Percentiles rank a stretch among this genome's conserved stretches.
Conservation (phyloP, 2,888 invertebrate genomes). For the Bombylius discolor region DNA sequence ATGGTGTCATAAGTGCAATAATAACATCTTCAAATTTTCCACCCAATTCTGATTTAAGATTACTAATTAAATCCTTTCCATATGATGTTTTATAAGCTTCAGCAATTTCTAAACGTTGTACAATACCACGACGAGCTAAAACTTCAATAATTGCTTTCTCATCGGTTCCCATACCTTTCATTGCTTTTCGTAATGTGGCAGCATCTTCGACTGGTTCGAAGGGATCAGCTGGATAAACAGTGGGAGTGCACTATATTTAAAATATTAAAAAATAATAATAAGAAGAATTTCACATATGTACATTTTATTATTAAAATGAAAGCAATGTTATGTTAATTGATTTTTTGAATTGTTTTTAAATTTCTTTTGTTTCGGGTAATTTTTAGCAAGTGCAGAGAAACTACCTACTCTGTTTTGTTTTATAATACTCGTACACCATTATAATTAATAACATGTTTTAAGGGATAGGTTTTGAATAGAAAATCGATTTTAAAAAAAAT, state of each 20-base stretch:
- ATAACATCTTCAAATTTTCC: conserved; percentile 85
- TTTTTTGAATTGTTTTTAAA: no score
- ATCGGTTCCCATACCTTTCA: conserved; percentile 89
- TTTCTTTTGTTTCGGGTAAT: no score
- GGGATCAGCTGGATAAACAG: conserved; percentile 73
- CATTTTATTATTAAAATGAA: no score
- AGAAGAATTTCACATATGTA: no score
- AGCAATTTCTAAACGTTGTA: conserved; percentile 80
- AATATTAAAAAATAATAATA: neutral
- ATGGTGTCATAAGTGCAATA: conserved; percentile 78
- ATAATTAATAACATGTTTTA: no score
- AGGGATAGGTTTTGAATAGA: no score
- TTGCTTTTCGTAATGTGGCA: conserved; percentile 70
- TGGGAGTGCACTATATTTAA: conserved; percentile 62
- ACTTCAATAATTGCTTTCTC: conserved; percentile 86
- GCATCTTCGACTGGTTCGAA: conserved; percentile 80
- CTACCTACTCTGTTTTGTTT: no score
- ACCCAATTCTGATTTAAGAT: conserved; percentile 76
- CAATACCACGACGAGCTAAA: conserved; percentile 74
- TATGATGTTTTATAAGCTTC: conserved; percentile 84
- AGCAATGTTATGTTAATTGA: no score
- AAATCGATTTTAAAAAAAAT: no score
- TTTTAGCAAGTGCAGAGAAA: no score
- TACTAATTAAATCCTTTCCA: conserved; percentile 74
- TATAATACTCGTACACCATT: no score